phyloP scores from a whole-genome alignment of 2,797 vertebrate genomes.

The Trichosurus vulpecula region DNA sequence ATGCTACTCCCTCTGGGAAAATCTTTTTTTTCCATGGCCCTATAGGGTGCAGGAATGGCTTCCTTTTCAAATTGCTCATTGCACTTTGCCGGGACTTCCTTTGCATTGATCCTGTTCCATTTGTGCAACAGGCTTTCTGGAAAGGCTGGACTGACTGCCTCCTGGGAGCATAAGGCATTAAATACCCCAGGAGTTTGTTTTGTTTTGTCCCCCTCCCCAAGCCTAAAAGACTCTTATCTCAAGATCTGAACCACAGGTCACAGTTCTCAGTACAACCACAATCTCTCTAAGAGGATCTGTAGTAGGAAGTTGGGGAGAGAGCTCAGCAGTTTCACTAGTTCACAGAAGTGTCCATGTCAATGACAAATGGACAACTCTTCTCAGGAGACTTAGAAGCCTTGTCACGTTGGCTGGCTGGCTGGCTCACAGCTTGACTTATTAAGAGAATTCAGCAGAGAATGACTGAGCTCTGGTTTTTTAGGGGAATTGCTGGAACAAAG shows the following conservation, averaged over 20 bases:
- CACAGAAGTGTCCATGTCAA: background rate
- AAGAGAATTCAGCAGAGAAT: background rate
- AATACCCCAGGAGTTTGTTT: background rate
- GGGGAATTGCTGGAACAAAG: background rate
- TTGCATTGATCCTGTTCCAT: background rate
- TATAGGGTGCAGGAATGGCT: background rate
- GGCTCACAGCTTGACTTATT: background rate
- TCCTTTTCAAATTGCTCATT: background rate
- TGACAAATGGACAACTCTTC: background rate
- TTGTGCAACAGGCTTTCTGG: background rate
- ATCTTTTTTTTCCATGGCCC: background rate
- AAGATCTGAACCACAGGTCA: background rate
- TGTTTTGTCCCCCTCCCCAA: background rate
- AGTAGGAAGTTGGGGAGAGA: background rate
- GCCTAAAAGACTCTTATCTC: background rate
- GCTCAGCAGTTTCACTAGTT: background rate
- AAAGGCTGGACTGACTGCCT: background rate
- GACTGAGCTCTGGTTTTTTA: background rate
- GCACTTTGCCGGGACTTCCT: background rate
- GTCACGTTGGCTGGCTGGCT: background rate
- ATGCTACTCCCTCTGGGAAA: background rate
- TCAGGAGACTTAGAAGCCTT: background rate
- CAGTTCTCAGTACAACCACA: background rate
- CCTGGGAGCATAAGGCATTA: background rate
- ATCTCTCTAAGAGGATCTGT: background rate